A percentile compares a stretch with the other conserved stretches of the same genome.
Evolutionary conservation across 2,797 vertebrate genomes (phyloP).

Genomic region (Streptopelia turtur): DNA sequence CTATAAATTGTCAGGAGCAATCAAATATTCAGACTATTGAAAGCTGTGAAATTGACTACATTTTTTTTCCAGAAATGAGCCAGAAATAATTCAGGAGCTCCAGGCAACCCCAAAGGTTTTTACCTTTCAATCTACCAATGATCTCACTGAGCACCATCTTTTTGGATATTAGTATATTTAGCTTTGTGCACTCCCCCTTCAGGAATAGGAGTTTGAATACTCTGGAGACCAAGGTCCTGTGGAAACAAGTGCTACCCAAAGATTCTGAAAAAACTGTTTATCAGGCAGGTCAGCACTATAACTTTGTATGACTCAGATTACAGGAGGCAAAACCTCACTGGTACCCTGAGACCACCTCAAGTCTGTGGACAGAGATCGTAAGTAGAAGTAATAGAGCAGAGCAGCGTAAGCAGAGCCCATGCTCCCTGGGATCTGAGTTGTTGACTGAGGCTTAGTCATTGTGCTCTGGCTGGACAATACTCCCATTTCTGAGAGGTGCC

Average conservation of each 20-base stretch:
- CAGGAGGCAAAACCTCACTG: neutral
- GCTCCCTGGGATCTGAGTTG: neutral
- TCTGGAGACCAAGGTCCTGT: neutral
- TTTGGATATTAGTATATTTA: neutral
- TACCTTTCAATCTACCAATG: neutral
- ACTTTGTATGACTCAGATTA: neutral
- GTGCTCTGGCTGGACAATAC: neutral
- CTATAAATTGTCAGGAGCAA: neutral
- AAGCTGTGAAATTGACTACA: neutral
- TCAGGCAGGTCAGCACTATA: neutral
- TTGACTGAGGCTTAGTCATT: neutral
- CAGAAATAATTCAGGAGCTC: slow-evolving; percentile 33
- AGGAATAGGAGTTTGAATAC: neutral
- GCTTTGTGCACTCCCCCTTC: neutral
- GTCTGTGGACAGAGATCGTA: neutral
- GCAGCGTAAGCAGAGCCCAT: neutral
- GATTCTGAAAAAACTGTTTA: neutral
- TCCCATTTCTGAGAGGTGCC: neutral
- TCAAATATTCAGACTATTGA: neutral
- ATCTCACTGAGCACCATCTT: neutral
- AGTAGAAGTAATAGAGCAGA: neutral
- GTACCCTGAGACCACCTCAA: neutral
- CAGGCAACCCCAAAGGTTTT: neutral
- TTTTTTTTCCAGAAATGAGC: neutral
- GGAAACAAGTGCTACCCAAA: neutral